These are phyloP conservation scores for Oryzias javanicus DNA, from an alignment of 2,113 vertebrate genomes.

Conservation along the genomic window DNA sequence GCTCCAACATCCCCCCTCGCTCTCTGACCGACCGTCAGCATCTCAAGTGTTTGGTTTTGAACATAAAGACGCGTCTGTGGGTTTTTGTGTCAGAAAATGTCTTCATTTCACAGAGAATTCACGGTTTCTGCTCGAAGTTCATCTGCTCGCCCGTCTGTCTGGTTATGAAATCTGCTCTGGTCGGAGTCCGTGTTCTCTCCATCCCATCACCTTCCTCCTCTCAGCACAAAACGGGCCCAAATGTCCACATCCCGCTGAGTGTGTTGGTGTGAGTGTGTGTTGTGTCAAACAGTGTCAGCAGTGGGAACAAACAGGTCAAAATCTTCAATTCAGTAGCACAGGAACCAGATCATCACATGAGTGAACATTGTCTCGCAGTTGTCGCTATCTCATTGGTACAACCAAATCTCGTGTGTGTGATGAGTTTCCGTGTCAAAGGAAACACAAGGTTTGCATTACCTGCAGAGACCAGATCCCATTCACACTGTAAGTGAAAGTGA, in stretches of 20 bases:
- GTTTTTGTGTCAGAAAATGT: too few relatives aligned
- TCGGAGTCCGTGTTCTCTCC: slow-evolving; percentile 16
- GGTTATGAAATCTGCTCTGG: slow-evolving; percentile 34
- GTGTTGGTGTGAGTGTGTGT: slow-evolving; percentile 1
- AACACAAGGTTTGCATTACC: too few relatives aligned
- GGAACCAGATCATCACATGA: too few relatives aligned
- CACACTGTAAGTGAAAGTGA: neutral
- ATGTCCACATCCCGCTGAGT: slow-evolving; percentile 43
- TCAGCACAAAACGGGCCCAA: slow-evolving; percentile 40
- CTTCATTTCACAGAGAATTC: neutral
- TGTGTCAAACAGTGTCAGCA: neutral
- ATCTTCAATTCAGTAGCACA: too few relatives aligned
- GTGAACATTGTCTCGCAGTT: too few relatives aligned
- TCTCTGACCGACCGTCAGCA: too few relatives aligned
- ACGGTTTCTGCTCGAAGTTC: slow-evolving; percentile 25
- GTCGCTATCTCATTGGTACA: too few relatives aligned
- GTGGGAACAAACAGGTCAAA: slow-evolving; percentile 24
- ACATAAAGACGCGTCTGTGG: too few relatives aligned
- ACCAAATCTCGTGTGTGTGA: too few relatives aligned
- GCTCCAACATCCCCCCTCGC: neutral
- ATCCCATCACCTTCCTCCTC: slow-evolving; percentile 3
- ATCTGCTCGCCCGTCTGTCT: slow-evolving; percentile 53
- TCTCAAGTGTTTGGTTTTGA: too few relatives aligned
- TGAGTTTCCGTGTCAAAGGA: too few relatives aligned
- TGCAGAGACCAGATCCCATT: neutral